Evolutionary conservation across 1,140 invertebrate species (phyloP), one percentile per base, ranked within the genome.

Genomic region (Druon quercuslanigerum): DNA sequence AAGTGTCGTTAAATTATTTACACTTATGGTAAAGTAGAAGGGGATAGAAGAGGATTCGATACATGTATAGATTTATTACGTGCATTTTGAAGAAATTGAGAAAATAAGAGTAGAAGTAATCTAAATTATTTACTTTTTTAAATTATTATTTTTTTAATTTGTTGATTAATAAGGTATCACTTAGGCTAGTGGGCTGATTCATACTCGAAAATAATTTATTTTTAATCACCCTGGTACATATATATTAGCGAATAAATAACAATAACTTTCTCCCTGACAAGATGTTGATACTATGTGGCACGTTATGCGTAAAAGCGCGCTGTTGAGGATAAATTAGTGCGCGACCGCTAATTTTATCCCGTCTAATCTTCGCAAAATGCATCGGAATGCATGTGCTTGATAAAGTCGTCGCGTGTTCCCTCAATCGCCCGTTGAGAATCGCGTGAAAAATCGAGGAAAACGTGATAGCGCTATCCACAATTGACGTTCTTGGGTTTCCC

Each of bases 381-480:
- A 71, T 66, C 57, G 40, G 25, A 33, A 33, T 33, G 25, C 25
- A 33, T 33, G 2, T 33, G 25, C 14, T 14, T 8, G 20, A 76
- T 50, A 66, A 72, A 51, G 52, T 74, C 14, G n/a, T 19, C 57
- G 57, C 13, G 54, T 60, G 40, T 20, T 33, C 25, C 25, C 25
- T 33, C 2, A 33, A 33, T 33, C 25, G 25, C 14, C 33, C 6
- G 60, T 70, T 70, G 60, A 33, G 57, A 50, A 17, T 71, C 13
- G 20, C 70, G 25, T 19, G 20, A 60, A n/a, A 74, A 50, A 16
- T 46, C 0, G 25, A 20, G 40, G 1, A 51, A 60, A 70, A 54
- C 72, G 70, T 50, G 71, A 51, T 50, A 40, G 73, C 79, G 81
- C 79, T 77, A 82, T 79, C 79, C 75, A 83, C 77, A 40, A 14